Evolutionary conservation across 2,113 vertebrate genomes (phyloP).

Genomic region (Rhabdornis inornatus): DNA sequence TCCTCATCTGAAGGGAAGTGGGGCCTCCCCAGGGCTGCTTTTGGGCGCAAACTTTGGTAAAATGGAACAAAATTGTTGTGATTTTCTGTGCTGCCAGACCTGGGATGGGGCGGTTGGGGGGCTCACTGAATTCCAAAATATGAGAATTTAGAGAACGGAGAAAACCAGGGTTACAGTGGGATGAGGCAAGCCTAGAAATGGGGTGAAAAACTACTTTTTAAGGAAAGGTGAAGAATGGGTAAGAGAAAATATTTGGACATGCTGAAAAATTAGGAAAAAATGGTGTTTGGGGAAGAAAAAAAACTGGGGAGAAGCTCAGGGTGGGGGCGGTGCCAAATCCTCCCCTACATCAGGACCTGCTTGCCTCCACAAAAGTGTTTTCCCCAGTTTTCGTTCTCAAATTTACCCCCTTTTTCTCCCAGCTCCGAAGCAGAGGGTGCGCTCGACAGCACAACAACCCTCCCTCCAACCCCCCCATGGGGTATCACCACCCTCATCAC

Average conservation of each 20-base stretch:
- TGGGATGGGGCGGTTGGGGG: rapidly evolving
- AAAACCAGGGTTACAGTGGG: rapidly evolving
- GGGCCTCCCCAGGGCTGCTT: neutral
- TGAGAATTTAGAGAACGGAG: neutral
- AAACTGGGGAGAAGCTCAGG: neutral
- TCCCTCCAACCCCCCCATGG: neutral
- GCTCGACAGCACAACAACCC: rapidly evolving
- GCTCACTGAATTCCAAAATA: rapidly evolving
- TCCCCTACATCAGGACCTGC: neutral
- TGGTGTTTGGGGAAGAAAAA: neutral
- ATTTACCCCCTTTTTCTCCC: neutral
- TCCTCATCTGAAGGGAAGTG: neutral
- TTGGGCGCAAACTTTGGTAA: neutral
- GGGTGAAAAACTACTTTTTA: neutral
- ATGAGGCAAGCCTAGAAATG: neutral
- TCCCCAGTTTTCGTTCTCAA: neutral
- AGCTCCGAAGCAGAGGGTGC: neutral
- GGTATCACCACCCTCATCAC: neutral
- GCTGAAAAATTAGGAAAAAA: neutral
- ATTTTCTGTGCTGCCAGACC: neutral
- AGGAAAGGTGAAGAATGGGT: neutral
- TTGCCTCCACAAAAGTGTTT: neutral
- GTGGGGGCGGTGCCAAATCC: neutral
- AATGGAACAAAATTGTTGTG: neutral
- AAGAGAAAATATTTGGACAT: neutral